Evolutionary conservation across 1,140 invertebrate genomes (phyloP).

Genomic region (Leptinotarsa undecemlineata): DNA sequence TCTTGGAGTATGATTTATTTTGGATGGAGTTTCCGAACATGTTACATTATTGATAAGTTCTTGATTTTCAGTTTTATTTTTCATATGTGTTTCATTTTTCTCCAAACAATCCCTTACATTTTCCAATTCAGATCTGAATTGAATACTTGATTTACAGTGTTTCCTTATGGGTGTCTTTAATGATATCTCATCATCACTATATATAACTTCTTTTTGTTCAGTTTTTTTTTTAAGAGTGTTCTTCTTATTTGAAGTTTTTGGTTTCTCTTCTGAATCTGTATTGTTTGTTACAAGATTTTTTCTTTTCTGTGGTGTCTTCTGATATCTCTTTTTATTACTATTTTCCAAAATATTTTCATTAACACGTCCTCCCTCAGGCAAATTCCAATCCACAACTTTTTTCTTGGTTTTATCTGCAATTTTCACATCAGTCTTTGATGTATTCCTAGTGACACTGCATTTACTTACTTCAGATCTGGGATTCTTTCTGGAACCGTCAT

Average conservation of each 20-base stretch:
- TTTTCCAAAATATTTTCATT: too few relatives aligned
- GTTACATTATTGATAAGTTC: too few relatives aligned
- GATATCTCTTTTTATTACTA: neutral
- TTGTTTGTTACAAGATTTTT: neutral
- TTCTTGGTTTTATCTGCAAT: neutral
- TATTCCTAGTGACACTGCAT: neutral
- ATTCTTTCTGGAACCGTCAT: neutral
- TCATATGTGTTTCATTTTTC: too few relatives aligned
- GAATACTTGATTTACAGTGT: neutral
- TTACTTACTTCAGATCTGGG: neutral
- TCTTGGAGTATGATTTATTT: conserved; percentile 11
- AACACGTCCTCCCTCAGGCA: neutral
- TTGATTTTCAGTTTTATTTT: too few relatives aligned
- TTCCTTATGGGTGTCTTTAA: conserved; percentile 19
- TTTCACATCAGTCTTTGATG: neutral
- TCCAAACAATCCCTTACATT: too few relatives aligned
- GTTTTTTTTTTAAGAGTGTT: neutral
- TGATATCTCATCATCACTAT: conserved; percentile 20
- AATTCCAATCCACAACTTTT: neutral
- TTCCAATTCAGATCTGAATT: neutral
- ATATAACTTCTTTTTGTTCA: conserved; percentile 13
- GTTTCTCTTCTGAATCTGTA: neutral
- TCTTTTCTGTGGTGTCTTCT: neutral
- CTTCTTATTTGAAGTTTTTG: neutral
- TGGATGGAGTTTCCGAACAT: neutral